Conservation (phyloP, 2,797 vertebrate species). For the Lates japonicus region DNA sequence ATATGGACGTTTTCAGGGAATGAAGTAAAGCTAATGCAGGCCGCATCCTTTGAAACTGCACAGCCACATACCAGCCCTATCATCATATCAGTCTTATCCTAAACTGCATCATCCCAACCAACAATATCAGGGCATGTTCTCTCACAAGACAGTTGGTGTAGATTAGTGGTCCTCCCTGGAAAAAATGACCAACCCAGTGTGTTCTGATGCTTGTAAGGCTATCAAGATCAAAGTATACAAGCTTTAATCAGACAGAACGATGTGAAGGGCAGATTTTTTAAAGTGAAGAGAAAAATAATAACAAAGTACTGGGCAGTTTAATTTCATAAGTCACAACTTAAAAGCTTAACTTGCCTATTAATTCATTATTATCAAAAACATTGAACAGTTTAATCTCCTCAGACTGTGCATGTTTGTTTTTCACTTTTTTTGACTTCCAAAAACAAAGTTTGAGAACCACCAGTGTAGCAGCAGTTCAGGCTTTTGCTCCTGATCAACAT, state of each 20-base stretch:
- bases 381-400: not conserved
- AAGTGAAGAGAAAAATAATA: not conserved
- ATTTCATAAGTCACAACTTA: not conserved
- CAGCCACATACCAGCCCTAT: not conserved
- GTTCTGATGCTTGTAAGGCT: not conserved
- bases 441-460: not conserved
- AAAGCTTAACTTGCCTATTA: not conserved
- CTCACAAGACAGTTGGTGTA: conserved; percentile 5
- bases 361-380: not conserved
- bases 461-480: not conserved
- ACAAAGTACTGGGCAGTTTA: not conserved
- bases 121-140: not conserved
- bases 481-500: not conserved
- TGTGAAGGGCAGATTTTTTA: not conserved
- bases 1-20: not conserved
- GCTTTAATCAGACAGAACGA: not conserved
- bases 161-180: conserved; percentile 26
- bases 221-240: not conserved
- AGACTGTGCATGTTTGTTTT: too few relatives aligned
- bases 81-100: not conserved
- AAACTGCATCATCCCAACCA: conserved; percentile 18
- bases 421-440: not conserved
- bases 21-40: not conserved
- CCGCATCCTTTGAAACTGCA: not conserved
- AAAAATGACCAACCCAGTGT: conserved; percentile 10